phyloP scores from a whole-genome alignment of 2,888 invertebrate species.

The Sipha maydis region DNA sequence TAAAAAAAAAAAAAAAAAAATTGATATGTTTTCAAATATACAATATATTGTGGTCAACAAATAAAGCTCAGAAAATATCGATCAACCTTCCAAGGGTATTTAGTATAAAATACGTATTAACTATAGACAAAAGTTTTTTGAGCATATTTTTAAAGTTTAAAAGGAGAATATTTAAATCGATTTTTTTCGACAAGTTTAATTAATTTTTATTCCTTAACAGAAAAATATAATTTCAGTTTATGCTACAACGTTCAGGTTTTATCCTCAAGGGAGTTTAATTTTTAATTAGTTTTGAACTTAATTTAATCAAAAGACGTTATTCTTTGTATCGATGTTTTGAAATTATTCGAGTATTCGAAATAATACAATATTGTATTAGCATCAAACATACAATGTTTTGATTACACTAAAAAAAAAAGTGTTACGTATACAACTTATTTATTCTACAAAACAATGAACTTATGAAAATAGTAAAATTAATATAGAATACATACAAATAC shows the following conservation, averaged over 20 bases:
- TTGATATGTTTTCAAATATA: neutral
- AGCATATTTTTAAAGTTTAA: neutral
- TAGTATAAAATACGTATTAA: neutral
- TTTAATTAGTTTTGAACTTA: slow-evolving; percentile 24
- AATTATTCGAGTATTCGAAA: neutral
- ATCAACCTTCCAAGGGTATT: neutral
- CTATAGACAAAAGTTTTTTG: neutral
- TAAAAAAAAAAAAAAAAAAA: neutral
- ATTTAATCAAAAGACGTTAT: slow-evolving; percentile 1
- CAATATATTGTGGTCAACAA: neutral
- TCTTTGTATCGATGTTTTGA: neutral
- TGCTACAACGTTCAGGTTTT: neutral
- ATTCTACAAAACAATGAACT: no score
- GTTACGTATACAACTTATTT: no score
- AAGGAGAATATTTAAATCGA: neutral
- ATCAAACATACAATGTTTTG: neutral
- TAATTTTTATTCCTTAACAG: neutral
- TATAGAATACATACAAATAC: no score
- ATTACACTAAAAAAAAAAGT: neutral
- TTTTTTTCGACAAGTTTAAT: slow-evolving; percentile 12
- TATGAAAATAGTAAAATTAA: no score
- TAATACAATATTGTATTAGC: neutral
- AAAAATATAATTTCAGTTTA: neutral
- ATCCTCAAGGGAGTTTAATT: slow-evolving; percentile 13
- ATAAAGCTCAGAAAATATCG: neutral